Evolutionary conservation across 2,888 invertebrate species (phyloP), one percentile per base, ranked within the genome.

Genomic region (Plagiodera versicolora): DNA sequence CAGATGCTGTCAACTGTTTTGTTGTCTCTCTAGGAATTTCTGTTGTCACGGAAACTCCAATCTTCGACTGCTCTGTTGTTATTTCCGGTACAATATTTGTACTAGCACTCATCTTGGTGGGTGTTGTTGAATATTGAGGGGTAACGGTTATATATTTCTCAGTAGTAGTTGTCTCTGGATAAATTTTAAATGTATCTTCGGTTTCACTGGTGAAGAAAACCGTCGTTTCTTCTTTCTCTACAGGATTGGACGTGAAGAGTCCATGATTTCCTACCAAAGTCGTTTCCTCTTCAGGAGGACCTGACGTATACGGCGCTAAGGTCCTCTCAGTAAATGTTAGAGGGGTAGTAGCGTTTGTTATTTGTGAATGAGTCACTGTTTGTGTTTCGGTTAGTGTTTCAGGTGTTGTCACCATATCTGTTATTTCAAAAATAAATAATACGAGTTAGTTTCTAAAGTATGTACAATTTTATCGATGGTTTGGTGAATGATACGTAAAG

Each of bases 301-400:
- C 54, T 18, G 52, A 52, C 53, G 49, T 56, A 45, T 58, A 55
- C 56, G 66, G 53, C 51, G 68, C 61, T 35, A 67, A 56, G 52
- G 62, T 55, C 55, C 63, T 52, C 72, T 74, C 65, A 64, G 64
- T 69, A 69, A 65, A 64, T 69, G 72, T 74, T 74, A 73, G 68
- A 68, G 70, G 73, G 69, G 72, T 73, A 73, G 74, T 71, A 72
- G 72, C 71, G 63, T 70, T 74, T 68, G 74, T 75, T 72, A 72
- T 74, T 74, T 72, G 73, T 70, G 72, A 70, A 67, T 61, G 60
- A 65, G 68, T 71, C 73, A 72, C 72, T 65, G 71, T 70, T 74
- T 74, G 74, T 74, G 76, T 78, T 76, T 79, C 79, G 63, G 77
- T 80, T 79, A 79, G 78, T 79, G 79, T 76, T 75, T 76, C 76